A percentile compares a stretch with the other conserved stretches of the same genome.
Conservation (phyloP, 64 coral and sea anemone species). For the Acropora tenuis region DNA sequence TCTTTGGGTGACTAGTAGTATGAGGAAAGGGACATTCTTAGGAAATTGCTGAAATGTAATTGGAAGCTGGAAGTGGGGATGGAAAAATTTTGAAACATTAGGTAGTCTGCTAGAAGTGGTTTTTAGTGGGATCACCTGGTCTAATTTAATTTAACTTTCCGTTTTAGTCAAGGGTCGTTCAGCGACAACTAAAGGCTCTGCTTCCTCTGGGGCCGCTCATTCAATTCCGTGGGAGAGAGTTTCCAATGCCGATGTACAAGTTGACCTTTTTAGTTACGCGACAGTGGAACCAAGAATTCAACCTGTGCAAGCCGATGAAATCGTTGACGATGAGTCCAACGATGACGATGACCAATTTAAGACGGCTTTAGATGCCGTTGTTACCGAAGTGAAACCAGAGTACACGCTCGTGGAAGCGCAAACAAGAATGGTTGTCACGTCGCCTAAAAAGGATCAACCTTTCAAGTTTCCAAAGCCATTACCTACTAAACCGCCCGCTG, state of each 20-base stretch:
- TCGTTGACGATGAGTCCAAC: conserved; percentile 66
- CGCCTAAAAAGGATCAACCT: conserved; percentile 68
- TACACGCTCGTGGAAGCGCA: conserved; percentile 32
- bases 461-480: conserved; percentile 78
- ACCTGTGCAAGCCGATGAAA: conserved; percentile 33
- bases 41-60: too few relatives aligned
- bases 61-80: too few relatives aligned
- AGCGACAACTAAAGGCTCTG: conserved; percentile 23
- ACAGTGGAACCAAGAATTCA: conserved; percentile 37
- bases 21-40: too few relatives aligned
- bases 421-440: conserved; percentile 28
- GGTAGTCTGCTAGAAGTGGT: background rate
- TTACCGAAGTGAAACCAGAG: conserved; percentile 73
- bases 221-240: conserved; percentile 80
- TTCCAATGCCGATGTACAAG: conserved; percentile 81
- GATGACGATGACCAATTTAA: conserved; percentile 73
- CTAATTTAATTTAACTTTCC: background rate
- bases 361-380: conserved; percentile 78
- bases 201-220: conserved; percentile 49
- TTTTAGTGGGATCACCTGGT: background rate
- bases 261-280: conserved; percentile 76
- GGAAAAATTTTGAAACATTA: too few relatives aligned
- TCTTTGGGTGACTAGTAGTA: too few relatives aligned
- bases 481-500: conserved; percentile 68
- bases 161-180: conserved; percentile 64